These are phyloP conservation scores for Hyphantria cunea DNA, from an alignment of 1,140 invertebrate species.

Conservation along the genomic window DNA sequence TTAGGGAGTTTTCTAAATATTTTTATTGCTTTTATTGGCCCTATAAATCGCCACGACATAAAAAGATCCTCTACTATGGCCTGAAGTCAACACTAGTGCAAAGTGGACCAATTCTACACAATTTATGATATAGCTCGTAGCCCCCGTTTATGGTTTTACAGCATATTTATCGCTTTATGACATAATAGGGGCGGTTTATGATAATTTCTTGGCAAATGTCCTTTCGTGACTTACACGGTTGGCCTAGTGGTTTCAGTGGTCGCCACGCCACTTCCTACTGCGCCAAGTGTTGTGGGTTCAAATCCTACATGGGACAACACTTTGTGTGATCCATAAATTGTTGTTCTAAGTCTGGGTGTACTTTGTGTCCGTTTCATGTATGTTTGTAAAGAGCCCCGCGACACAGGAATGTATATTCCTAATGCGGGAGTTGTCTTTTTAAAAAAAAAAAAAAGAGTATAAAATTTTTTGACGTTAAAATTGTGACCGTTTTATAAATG, in stretches of 20 bases:
- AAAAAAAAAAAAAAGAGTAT: too few relatives aligned
- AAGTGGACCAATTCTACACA: conserved; percentile 67
- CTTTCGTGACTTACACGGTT: too few relatives aligned
- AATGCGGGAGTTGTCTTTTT: too few relatives aligned
- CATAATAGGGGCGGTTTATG: conserved; percentile 61
- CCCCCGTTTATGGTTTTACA: conserved; percentile 76
- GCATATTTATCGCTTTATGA: conserved; percentile 77
- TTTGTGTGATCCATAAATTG: too few relatives aligned
- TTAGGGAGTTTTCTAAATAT: conserved; percentile 8
- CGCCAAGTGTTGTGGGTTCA: too few relatives aligned
- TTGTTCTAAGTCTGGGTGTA: too few relatives aligned
- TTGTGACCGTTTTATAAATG: not conserved
- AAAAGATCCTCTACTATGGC: conserved; percentile 17
- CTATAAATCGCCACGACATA: conserved; percentile 21
- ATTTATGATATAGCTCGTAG: conserved; percentile 70
- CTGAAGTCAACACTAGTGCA: conserved; percentile 22
- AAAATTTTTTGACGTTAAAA: conserved; percentile 6
- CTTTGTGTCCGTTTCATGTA: too few relatives aligned
- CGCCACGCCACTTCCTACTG: too few relatives aligned
- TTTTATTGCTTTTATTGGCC: conserved; percentile 34
- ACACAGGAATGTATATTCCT: too few relatives aligned
- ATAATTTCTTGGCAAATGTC: conserved; percentile 49
- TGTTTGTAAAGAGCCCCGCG: too few relatives aligned
- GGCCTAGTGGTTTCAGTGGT: too few relatives aligned
- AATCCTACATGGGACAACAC: too few relatives aligned